Base-by-base conservation (phyloP, 2,888 invertebrate species). In the Heliconius erato region DNA sequence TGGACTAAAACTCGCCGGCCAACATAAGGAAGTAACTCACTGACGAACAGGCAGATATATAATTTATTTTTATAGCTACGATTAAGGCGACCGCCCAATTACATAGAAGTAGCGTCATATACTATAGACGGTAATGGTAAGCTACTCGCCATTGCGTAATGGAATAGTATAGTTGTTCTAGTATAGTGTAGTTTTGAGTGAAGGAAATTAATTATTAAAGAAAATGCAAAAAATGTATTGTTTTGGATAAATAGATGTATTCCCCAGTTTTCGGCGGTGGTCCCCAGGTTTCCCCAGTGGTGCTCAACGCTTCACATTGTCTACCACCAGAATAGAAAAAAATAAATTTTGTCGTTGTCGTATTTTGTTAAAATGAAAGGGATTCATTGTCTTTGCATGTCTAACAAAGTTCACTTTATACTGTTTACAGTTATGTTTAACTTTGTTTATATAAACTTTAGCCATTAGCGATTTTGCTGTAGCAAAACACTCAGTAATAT, bases 31-130 rank as follows among this genome's bases (percentile, higher is more conserved):
- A 79, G 79, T 81, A 84, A 82, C 77, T 76, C 76, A 76, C 79
- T 69, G 71, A 81, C 76, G 74, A 63, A 67, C 83, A 59, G 54
- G 23, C 77, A 74, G 49, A 68, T 76, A 80, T 79, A 81, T 84
- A 80, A 82, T 83, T 81, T 84, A 80, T 82, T 84, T 84, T 82
- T 79, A 79, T 79, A 74, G 40, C 82, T 35, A n/a, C 71, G 54
- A 79, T 79, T 82, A 82, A 67, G 79, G 54, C 74, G 67, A 28
- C 23, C 63, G 67, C 49, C 79, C 79, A 79, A 74, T 65, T 35
- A 74, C 28, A 79, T 67, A 65, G 63, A 35, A 14, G 44, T 5
- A 4, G n/a, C n/a, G 32, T 23, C 28, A 35, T 35, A 63, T 28
- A 65, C 40, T 59, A 74, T 23, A 65, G n/a, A 65, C 44, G 44